Percentiles rank a stretch among this genome's conserved stretches.
These are phyloP conservation scores for Pegea sp. DNA, from an alignment of 23 tunicate genomes.

Conservation along the genomic window DNA sequence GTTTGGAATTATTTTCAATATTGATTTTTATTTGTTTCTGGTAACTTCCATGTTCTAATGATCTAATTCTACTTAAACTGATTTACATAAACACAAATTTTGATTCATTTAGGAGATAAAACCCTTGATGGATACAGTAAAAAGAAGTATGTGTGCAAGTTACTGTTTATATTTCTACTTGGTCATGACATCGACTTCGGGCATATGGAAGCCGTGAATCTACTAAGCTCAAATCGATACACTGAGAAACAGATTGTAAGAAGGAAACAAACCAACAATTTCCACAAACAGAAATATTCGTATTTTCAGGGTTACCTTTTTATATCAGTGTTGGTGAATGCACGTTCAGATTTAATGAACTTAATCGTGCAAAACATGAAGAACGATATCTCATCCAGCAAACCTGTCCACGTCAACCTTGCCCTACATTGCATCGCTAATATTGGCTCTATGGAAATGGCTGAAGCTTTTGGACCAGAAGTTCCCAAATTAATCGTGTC, in stretches of 20 bases:
- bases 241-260: constrained; percentile 96
- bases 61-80: no score
- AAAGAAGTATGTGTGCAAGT: constrained; percentile 97
- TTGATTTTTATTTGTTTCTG: no score
- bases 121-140: constrained; percentile 98
- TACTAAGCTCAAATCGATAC: constrained; percentile 87
- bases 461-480: constrained; percentile 11
- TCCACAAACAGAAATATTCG: not conserved
- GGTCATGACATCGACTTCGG: constrained; percentile 99
- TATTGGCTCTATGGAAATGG: constrained; percentile 20
- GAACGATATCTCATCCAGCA: constrained; percentile 10
- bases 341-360: constrained; percentile 3
- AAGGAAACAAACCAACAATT: not conserved
- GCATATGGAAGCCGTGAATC: constrained; percentile 97
- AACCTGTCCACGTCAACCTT: constrained; percentile 14
- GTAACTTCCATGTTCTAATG: no score
- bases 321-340: constrained; percentile 19
- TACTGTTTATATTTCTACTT: constrained; percentile 82
- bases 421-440: constrained; percentile 44
- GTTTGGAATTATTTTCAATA: not conserved
- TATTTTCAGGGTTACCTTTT: constrained; percentile 18
- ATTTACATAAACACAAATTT: not conserved
- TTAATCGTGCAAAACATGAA: constrained; percentile 29
- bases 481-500: constrained; percentile 10
- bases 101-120: constrained; percentile 51